phyloP scores from a whole-genome alignment of 2,888 invertebrate genomes.

The Spisula solida region DNA sequence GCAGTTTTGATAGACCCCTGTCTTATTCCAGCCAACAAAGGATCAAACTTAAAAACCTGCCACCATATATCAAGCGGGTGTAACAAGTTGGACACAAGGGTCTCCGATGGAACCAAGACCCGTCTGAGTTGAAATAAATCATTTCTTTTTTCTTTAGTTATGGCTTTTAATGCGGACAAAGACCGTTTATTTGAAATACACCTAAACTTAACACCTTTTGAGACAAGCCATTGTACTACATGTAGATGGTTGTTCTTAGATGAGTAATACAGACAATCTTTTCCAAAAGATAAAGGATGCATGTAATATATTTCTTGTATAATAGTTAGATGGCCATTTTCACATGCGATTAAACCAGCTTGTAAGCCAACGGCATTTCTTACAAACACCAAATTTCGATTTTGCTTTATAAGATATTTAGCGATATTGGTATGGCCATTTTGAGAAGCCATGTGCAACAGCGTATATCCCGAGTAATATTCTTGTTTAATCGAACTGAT shows the following conservation, averaged over 20 bases:
- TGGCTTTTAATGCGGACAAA: not conserved
- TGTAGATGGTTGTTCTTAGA: slow-evolving; percentile 24
- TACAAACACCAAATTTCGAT: not conserved
- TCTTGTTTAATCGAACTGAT: not conserved
- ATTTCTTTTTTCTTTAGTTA: not conserved
- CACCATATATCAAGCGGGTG: slow-evolving; percentile 36
- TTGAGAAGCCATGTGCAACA: slow-evolving; percentile 55
- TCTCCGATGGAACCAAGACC: not conserved
- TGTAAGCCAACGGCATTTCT: slow-evolving; percentile 15
- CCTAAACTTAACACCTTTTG: slow-evolving; percentile 19
- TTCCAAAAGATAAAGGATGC: not conserved
- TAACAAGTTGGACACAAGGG: not conserved
- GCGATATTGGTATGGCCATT: slow-evolving; percentile 39
- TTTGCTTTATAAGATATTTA: slow-evolving; percentile 28
- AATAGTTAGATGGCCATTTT: slow-evolving; percentile 39
- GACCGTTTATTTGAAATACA: slow-evolving; percentile 26
- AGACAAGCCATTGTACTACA: slow-evolving; percentile 28
- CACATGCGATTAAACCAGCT: slow-evolving; percentile 52
- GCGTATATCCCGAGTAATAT: slow-evolving; percentile 46
- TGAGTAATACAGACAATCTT: slow-evolving; percentile 39
- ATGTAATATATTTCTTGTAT: slow-evolving; percentile 1
- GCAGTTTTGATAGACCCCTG: slow-evolving; percentile 25
- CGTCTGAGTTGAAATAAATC: not conserved
- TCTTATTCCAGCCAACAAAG: slow-evolving; percentile 7
- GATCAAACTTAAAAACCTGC: slow-evolving; percentile 15